Evolutionary conservation across 2,797 vertebrate species (phyloP).

Genomic region (Enteromius unitaeniatus): DNA sequence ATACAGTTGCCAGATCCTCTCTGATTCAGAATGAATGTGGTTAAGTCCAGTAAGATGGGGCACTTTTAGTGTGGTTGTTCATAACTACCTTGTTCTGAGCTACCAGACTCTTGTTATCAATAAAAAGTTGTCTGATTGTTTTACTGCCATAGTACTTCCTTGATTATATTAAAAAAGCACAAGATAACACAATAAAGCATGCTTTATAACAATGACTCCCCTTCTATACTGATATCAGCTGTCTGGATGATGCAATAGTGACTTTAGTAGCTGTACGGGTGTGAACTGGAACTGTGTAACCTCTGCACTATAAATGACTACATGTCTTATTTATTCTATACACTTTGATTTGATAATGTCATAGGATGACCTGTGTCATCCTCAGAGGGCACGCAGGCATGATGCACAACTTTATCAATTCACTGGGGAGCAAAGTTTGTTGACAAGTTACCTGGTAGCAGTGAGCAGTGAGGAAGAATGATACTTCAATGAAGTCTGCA

Average conservation of each 20-base stretch:
- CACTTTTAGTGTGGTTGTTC: not conserved
- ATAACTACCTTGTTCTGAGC: not conserved
- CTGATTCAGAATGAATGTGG: not conserved
- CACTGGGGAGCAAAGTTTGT: not conserved
- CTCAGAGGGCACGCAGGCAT: not conserved
- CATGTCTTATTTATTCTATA: not conserved
- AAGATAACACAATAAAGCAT: not conserved
- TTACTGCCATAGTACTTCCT: not conserved
- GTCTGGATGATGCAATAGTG: not conserved
- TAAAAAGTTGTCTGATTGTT: not conserved
- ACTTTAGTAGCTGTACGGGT: not conserved
- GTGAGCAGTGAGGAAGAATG: not conserved
- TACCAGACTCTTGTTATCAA: not conserved
- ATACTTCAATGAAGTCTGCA: not conserved
- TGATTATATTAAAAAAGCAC: not conserved
- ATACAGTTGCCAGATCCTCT: constrained; percentile 8
- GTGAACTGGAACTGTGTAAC: not conserved
- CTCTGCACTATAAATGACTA: not conserved
- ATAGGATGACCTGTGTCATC: not conserved
- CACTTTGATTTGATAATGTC: not conserved
- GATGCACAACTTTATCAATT: not conserved
- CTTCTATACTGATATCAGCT: not conserved
- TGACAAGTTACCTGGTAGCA: not conserved
- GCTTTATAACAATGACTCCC: not conserved
- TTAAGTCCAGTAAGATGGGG: not conserved